Conservation (phyloP, 2,113 vertebrate species). For the human (Homo sapiens) region GRCh38 chr18:70512001-70512500, state of each 20-base stretch:
- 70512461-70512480: neutral
- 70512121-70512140: neutral
- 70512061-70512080: neutral
- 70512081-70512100: neutral
- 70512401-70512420: neutral
- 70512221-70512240: neutral
- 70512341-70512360: neutral
- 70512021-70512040: neutral
- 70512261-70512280: neutral
- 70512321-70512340: neutral
- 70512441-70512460: neutral
- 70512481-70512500: neutral
- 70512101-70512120: neutral
- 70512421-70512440: neutral
- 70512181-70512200: neutral
- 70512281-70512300: neutral
- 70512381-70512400: neutral
- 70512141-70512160: neutral
- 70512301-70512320: neutral
- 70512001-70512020: neutral
- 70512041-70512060: neutral
- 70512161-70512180: neutral
- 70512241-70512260: neutral
- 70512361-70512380: neutral
- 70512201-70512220: neutral